These are phyloP conservation scores for Rhabdomys pumilio DNA, from an alignment of 2,797 vertebrate species.

Conservation along the genomic window DNA sequence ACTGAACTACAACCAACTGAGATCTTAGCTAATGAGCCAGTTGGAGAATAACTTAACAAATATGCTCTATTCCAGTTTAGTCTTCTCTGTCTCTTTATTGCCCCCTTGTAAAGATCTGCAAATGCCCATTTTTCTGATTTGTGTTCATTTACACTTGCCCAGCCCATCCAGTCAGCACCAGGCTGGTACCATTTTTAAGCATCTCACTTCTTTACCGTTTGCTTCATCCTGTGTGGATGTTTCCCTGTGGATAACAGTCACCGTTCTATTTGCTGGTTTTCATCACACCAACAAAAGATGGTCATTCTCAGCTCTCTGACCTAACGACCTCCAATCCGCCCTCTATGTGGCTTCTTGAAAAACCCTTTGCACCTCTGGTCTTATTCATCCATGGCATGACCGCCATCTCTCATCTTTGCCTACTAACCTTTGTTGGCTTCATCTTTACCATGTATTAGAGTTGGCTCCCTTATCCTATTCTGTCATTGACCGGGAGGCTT, in stretches of 20 bases:
- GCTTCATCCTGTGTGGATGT: background rate
- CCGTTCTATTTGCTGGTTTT: background rate
- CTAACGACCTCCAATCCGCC: background rate
- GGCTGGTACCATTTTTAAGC: background rate
- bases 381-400: background rate
- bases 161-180: background rate
- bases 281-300: background rate
- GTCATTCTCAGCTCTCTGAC: background rate
- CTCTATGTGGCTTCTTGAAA: constrained; percentile 6
- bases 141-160: background rate
- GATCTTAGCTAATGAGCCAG: background rate
- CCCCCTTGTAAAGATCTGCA: background rate
- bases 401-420: background rate
- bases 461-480: background rate
- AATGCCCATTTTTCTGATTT: background rate
- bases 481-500: background rate
- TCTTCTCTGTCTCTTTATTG: background rate
- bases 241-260: background rate
- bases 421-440: background rate
- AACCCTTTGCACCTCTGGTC: background rate
- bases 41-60: background rate
- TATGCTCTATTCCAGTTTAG: background rate
- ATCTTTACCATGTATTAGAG: background rate
- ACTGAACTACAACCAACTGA: background rate
- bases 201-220: background rate